Evolutionary conservation across 2,797 vertebrate species (phyloP), one percentile per base, ranked within the genome.

Genomic region (Macropodus opercularis): DNA sequence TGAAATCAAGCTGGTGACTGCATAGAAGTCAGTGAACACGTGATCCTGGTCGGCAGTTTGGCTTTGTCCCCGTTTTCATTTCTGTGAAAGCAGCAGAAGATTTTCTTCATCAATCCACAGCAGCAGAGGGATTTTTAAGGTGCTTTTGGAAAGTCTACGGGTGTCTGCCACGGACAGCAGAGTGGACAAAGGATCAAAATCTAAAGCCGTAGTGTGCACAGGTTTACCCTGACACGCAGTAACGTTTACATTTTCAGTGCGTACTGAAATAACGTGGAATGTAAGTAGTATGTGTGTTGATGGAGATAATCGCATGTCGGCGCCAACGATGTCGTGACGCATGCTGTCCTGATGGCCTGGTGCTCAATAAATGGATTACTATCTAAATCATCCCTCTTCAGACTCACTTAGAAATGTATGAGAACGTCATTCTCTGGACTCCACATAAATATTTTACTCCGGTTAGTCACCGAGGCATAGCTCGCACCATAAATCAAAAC

Each of bases 391-490:
- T 79, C 55, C 71, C 49, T 69, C 80, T 66, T 75, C 63, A 27
- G 26, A 66, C 58, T 56, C 70, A 61, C 72, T 77, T 31, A 50
- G 64, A 73, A 81, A 80, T 80, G 63, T 27, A 69, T 55, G 67
- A 81, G 67, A 62, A 43, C 31, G 64, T 79, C 75, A 53, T 41
- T 84, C 73, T 64, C 75, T 75, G 52, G 69, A 48, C 60, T 57
- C 26, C 67, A 47, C 68, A 75, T 83, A 62, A 84, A 83, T 83
- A 76, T 77, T 83, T 79, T 21, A 77, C 60, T 43, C 62, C 31
- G 64, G 63, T 83, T 81, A 69, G 65, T 71, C 63, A 29, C 76
- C 24, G 69, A 77, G 47, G 79, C 72, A 58, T 40, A 47, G 58
- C 64, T 52, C 22, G 15, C 8, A 29, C 68, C 46, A 75, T 88